Evolutionary conservation across 2,113 vertebrate species (phyloP).

Genomic region (Rhagologus leucostigma): DNA sequence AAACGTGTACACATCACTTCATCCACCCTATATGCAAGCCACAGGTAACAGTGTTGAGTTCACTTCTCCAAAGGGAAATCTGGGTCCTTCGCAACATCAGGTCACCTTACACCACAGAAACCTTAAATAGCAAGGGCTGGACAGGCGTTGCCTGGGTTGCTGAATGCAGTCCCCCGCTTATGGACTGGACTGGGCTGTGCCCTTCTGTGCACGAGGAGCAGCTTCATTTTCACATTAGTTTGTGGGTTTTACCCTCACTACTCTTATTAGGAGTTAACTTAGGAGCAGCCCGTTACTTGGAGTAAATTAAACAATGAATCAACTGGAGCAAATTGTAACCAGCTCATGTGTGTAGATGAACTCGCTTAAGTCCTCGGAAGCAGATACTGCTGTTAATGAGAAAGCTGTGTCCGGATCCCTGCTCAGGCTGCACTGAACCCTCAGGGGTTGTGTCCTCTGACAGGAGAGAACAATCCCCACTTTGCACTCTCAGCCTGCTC

Average conservation of each 20-base stretch:
- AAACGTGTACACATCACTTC: rapidly evolving
- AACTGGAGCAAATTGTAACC: neutral
- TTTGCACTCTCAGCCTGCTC: neutral
- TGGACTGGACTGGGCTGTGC: neutral
- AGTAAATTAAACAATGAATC: neutral
- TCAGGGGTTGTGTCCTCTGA: neutral
- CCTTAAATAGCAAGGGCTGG: neutral
- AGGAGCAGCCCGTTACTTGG: neutral
- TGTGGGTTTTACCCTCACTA: neutral
- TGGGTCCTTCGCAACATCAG: neutral
- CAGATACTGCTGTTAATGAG: neutral
- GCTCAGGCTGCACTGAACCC: neutral
- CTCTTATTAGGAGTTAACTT: neutral
- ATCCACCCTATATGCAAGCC: neutral
- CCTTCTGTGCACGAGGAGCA: neutral
- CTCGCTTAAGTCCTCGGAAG: neutral
- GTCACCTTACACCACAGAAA: neutral
- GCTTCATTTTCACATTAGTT: neutral
- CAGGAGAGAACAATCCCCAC: neutral
- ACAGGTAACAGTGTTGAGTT: neutral
- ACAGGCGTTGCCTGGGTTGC: neutral
- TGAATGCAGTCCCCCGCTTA: neutral
- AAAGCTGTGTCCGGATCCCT: neutral
- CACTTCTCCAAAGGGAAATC: neutral
- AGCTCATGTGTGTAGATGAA: neutral